These are phyloP conservation scores for Gobionotothen gibberifrons DNA, from an alignment of 2,797 vertebrate species.

Conservation along the genomic window DNA sequence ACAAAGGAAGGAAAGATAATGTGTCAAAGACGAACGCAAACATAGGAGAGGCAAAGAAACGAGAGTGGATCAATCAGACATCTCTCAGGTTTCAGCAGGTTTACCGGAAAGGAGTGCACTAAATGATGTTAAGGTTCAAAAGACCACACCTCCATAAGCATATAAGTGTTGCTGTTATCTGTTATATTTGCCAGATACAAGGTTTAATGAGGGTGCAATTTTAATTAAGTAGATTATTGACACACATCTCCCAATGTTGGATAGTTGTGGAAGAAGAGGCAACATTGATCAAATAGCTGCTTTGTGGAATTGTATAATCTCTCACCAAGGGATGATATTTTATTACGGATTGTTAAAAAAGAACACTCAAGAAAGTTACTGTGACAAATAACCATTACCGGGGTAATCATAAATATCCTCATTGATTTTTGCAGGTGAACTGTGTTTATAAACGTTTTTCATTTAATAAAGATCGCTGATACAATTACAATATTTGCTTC, in stretches of 20 bases:
- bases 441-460: too few relatives aligned
- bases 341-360: too few relatives aligned
- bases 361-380: too few relatives aligned
- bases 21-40: slow-evolving; percentile 8
- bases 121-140: slow-evolving; percentile 48
- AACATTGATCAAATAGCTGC: background rate
- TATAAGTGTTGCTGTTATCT: background rate
- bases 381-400: too few relatives aligned
- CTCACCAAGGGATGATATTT: too few relatives aligned
- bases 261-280: background rate
- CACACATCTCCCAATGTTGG: background rate
- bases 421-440: too few relatives aligned
- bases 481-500: too few relatives aligned
- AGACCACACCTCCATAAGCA: slow-evolving; percentile 17
- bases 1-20: background rate
- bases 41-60: slow-evolving; percentile 14
- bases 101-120: slow-evolving; percentile 68
- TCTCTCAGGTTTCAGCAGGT: slow-evolving; percentile 68
- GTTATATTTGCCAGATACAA: slow-evolving; percentile 6
- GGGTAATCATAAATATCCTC: too few relatives aligned
- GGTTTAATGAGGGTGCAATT: background rate
- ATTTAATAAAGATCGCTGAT: too few relatives aligned
- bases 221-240: background rate
- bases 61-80: slow-evolving; percentile 56
- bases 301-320: background rate